Evolutionary conservation across 2,797 vertebrate species (phyloP).

Genomic region (Onychomys arenicola): DNA sequence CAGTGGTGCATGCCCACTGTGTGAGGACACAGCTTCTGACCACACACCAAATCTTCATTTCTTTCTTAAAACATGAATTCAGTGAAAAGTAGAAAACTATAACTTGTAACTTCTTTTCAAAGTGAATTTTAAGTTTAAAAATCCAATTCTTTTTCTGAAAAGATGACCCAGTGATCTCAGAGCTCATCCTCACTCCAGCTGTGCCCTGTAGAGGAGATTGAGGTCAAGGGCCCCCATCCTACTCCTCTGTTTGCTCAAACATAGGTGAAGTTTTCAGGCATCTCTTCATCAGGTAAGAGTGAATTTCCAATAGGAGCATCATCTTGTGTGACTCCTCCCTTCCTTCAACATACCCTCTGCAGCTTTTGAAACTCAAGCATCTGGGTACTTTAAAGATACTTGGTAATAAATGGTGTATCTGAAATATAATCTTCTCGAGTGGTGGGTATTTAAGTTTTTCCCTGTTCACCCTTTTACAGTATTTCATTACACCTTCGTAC

Average conservation of each 20-base stretch:
- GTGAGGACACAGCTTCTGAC: background rate
- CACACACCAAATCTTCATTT: background rate
- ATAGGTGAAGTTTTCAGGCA: background rate
- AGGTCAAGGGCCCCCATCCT: background rate
- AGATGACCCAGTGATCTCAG: background rate
- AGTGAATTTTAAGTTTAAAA: background rate
- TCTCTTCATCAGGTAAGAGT: background rate
- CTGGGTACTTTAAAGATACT: background rate
- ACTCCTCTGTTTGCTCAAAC: background rate
- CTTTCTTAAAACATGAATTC: background rate
- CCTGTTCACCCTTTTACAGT: background rate
- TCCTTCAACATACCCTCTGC: background rate
- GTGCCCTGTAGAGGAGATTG: no score
- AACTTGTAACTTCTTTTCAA: background rate
- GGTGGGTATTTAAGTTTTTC: background rate
- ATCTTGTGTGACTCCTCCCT: background rate
- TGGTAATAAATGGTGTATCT: background rate
- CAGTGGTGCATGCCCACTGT: background rate
- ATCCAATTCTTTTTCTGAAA: background rate
- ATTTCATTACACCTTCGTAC: background rate
- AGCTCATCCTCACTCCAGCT: background rate
- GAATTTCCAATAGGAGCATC: background rate
- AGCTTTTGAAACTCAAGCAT: background rate
- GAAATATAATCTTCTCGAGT: background rate
- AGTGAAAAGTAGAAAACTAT: background rate